phyloP scores from a whole-genome alignment of 2,797 vertebrate species.

The Cirrhinus molitorella region DNA sequence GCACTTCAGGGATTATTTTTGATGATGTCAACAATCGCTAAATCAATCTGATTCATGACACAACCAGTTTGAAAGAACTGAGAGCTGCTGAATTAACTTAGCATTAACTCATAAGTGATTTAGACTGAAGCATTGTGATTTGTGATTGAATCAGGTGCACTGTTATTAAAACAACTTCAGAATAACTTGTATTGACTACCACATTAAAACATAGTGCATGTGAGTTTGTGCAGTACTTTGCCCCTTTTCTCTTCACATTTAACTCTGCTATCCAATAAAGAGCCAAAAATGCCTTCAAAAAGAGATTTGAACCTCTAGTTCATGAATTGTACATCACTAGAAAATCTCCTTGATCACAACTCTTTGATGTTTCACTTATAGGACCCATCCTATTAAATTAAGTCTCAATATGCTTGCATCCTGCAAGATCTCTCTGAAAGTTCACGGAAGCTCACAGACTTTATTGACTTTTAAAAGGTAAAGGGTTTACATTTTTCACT shows the following conservation, averaged over 20 bases:
- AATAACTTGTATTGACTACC: not conserved
- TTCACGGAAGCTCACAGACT: slow-evolving; percentile 2
- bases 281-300: not conserved
- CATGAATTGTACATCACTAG: slow-evolving; percentile 31
- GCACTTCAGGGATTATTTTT: not conserved
- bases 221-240: not conserved
- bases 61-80: not conserved
- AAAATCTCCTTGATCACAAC: slow-evolving; percentile 29
- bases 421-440: not conserved
- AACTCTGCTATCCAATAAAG: not conserved
- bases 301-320: not conserved
- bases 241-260: not conserved
- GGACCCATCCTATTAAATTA: slow-evolving; percentile 22
- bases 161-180: not conserved
- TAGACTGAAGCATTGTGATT: no score
- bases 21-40: not conserved
- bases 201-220: no score
- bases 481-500: not conserved
- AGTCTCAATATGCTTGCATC: slow-evolving; percentile 2
- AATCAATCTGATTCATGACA: not conserved
- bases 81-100: not conserved
- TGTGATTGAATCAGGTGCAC: not conserved
- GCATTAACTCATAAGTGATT: not conserved
- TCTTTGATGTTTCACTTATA: slow-evolving; percentile 38
- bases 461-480: not conserved